These are phyloP conservation scores for Argyrosomus regius DNA, from an alignment of 2,797 vertebrate genomes.

Conservation along the genomic window DNA sequence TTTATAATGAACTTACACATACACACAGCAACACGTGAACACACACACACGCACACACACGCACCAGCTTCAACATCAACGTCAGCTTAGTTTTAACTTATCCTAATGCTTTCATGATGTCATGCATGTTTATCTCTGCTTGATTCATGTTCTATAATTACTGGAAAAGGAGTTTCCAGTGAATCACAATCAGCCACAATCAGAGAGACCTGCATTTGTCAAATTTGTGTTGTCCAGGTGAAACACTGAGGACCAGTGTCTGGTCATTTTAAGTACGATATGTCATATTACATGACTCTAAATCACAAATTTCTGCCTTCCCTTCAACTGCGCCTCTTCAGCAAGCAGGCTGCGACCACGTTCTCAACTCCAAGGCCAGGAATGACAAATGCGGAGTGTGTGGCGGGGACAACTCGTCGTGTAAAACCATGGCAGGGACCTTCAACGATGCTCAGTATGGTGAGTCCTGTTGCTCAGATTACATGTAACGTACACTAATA, in stretches of 20 bases:
- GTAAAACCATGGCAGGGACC: conserved; percentile 92
- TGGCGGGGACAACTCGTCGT: conserved; percentile 96
- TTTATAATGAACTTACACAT: neutral
- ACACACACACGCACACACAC: neutral
- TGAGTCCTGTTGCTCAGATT: conserved; percentile 71
- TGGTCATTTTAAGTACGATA: neutral
- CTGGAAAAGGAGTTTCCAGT: conserved; percentile 14
- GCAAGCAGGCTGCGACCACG: conserved; percentile 98
- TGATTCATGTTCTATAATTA: conserved; percentile 16
- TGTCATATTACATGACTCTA: neutral
- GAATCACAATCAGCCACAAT: conserved; percentile 21
- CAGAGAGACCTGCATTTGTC: conserved; percentile 17
- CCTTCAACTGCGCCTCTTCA: conserved; percentile 65
- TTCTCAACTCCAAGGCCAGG: conserved; percentile 95
- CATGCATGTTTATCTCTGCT: too few relatives aligned
- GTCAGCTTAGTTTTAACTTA: conserved; percentile 6
- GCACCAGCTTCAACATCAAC: neutral
- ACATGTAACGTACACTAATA: conserved; percentile 32
- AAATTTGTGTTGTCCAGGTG: neutral
- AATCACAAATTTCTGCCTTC: conserved; percentile 1
- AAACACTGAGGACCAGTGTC: neutral
- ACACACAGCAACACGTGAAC: neutral
- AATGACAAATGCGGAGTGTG: conserved; percentile 97
- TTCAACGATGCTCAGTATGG: conserved; percentile 96
- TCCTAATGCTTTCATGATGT: neutral